Percentiles rank a stretch among this genome's conserved stretches.
Evolutionary conservation across 2,797 vertebrate genomes (phyloP).

Genomic region (Menidia menidia): DNA sequence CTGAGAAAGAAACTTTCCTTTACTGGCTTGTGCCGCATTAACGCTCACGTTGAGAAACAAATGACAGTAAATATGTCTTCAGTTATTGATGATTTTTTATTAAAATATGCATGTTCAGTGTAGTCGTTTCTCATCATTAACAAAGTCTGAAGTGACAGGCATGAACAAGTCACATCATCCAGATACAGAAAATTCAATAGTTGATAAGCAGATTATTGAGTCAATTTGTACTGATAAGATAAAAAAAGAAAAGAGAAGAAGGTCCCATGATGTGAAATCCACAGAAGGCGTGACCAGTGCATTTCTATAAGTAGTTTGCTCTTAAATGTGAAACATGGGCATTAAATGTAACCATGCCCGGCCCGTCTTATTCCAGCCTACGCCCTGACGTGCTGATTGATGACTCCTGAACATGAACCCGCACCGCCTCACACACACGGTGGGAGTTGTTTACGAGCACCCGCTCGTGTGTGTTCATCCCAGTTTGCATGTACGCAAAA

Average conservation of each 20-base stretch:
- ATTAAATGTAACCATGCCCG: slow-evolving; percentile 4
- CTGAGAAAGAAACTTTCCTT: slow-evolving; percentile 12
- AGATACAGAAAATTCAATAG: slow-evolving; percentile 25
- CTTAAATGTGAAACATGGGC: neutral
- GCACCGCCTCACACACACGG: slow-evolving; percentile 23
- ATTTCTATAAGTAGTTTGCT: neutral
- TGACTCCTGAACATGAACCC: slow-evolving; percentile 26
- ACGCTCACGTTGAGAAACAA: neutral
- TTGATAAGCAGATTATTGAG: neutral
- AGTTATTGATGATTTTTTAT: slow-evolving; percentile 49
- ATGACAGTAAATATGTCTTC: neutral
- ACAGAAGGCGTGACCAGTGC: no score
- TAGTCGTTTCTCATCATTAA: slow-evolving; percentile 32
- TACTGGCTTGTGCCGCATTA: neutral
- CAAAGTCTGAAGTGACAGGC: slow-evolving; percentile 32
- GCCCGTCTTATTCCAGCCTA: slow-evolving; percentile 1
- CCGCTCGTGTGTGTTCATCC: slow-evolving; percentile 47
- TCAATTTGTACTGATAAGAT: no score
- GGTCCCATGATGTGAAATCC: no score
- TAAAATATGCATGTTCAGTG: slow-evolving; percentile 43
- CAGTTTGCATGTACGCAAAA: slow-evolving; percentile 33
- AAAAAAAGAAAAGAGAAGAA: no score
- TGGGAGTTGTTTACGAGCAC: slow-evolving; percentile 45
- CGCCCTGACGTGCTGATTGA: slow-evolving; percentile 40
- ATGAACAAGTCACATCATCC: slow-evolving; percentile 37